These are phyloP conservation scores for Melieria crassipennis DNA, from an alignment of 2,888 invertebrate species.

Conservation along the genomic window DNA sequence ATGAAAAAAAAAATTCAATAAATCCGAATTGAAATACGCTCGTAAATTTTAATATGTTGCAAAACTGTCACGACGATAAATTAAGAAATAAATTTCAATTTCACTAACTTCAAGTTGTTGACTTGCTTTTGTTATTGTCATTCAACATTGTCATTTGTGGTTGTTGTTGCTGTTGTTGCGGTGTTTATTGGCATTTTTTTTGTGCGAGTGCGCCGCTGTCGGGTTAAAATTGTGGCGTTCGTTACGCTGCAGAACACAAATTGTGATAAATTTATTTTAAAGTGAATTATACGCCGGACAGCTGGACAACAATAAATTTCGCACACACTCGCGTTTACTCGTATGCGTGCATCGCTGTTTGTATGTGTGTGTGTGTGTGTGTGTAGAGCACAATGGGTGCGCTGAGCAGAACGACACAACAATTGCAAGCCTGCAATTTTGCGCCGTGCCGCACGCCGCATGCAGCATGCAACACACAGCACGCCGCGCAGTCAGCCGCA, in stretches of 20 bases:
- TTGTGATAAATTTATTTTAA: conserved; percentile 63
- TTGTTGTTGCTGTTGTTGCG: conserved; percentile 18
- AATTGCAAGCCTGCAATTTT: conserved; percentile 2
- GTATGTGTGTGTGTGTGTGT: conserved; percentile 2
- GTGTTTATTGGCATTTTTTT: conserved; percentile 27
- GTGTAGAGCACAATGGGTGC: conserved; percentile 21
- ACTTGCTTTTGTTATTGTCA: conserved; percentile 9
- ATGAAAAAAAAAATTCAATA: conserved; percentile 29
- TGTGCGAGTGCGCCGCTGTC: conserved; percentile 19
- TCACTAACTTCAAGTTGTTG: conserved; percentile 43
- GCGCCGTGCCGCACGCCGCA: background rate
- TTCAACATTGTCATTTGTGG: conserved; percentile 15
- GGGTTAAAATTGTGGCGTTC: conserved; percentile 27
- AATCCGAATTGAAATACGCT: conserved; percentile 32
- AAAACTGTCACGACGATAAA: conserved; percentile 58
- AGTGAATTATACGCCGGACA: conserved; percentile 51
- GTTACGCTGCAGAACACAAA: conserved; percentile 50
- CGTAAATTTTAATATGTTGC: conserved; percentile 63
- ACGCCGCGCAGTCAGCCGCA: too few relatives aligned
- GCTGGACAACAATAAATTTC: conserved; percentile 33
- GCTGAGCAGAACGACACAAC: conserved; percentile 22
- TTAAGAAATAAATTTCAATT: conserved; percentile 66
- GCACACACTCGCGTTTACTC: background rate
- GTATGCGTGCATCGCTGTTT: background rate
- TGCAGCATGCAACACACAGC: background rate